A percentile compares a stretch with the other conserved stretches of the same genome.
phyloP scores from a whole-genome alignment of 2,888 invertebrate genomes.

The Diloba caeruleocephala region DNA sequence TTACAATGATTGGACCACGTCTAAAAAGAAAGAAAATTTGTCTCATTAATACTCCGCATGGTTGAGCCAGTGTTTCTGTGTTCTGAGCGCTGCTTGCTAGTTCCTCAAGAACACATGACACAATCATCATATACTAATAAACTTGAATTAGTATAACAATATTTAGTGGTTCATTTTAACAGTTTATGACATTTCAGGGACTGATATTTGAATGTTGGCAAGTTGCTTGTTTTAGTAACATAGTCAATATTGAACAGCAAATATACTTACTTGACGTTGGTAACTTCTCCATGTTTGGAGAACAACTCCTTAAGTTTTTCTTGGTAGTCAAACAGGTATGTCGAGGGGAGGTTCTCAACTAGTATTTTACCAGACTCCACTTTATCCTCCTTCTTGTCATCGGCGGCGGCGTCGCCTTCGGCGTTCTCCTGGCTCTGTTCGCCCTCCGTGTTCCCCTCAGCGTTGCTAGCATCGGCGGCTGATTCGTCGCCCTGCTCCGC shows the following conservation, averaged over 20 bases:
- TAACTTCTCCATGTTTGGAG: slow-evolving; percentile 83
- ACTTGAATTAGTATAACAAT: slow-evolving; percentile 54
- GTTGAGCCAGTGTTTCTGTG: slow-evolving; percentile 57
- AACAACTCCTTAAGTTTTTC: slow-evolving; percentile 86
- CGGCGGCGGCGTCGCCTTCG: slow-evolving; percentile 67
- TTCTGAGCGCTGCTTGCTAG: slow-evolving; percentile 72
- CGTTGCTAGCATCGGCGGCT: slow-evolving; percentile 51
- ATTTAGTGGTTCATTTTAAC: slow-evolving; percentile 50
- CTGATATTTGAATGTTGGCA: slow-evolving; percentile 88
- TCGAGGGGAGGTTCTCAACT: slow-evolving; percentile 83
- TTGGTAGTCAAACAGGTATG: slow-evolving; percentile 85
- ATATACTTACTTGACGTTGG: slow-evolving; percentile 79
- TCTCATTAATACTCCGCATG: slow-evolving; percentile 83
- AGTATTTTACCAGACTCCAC: slow-evolving; percentile 86
- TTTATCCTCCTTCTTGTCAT: slow-evolving; percentile 80
- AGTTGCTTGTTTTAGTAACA: slow-evolving; percentile 47
- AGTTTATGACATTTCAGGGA: slow-evolving; percentile 63
- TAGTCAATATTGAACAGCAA: slow-evolving; percentile 4
- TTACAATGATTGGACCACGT: slow-evolving; percentile 89
- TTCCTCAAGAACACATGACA: slow-evolving; percentile 67
- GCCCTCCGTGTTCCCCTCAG: slow-evolving; percentile 51
- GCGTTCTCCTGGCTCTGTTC: slow-evolving; percentile 63
- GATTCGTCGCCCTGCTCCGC: slow-evolving; percentile 66
- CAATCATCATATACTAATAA: slow-evolving; percentile 49
- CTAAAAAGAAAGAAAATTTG: slow-evolving; percentile 88